These are phyloP conservation scores for Euproctis similis DNA, from an alignment of 2,888 invertebrate genomes.

Conservation along the genomic window DNA sequence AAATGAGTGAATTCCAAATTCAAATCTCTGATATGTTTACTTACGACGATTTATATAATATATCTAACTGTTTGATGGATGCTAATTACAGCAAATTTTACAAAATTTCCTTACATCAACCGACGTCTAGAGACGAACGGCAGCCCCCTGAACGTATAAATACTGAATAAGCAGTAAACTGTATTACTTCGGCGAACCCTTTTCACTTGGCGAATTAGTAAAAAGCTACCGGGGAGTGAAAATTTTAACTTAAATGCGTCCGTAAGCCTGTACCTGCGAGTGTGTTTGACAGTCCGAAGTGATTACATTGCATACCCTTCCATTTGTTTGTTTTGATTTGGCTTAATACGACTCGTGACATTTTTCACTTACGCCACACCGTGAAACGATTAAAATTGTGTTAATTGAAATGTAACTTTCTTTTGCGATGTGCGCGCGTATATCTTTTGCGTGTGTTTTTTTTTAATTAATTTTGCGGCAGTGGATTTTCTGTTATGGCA, in stretches of 20 bases:
- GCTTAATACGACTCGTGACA: conserved; percentile 69
- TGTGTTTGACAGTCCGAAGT: conserved; percentile 73
- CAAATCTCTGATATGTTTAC: no score
- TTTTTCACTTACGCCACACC: conserved; percentile 35
- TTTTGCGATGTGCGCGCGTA: conserved; percentile 10
- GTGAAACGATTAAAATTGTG: conserved; percentile 28
- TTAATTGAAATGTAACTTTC: no score
- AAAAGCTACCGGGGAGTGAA: conserved; percentile 75
- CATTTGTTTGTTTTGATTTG: conserved; percentile 69
- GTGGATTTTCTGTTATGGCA: no score
- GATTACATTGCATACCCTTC: conserved; percentile 68
- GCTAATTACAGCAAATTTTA: conserved; percentile 55
- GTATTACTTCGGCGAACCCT: conserved; percentile 75
- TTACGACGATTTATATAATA: no score
- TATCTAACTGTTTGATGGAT: conserved; percentile 23
- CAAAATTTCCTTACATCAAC: conserved; percentile 60
- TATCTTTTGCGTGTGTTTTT: no score
- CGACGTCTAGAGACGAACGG: conserved; percentile 54
- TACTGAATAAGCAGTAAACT: conserved; percentile 77
- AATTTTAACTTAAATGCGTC: conserved; percentile 73
- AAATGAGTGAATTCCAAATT: no score
- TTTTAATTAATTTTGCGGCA: no score
- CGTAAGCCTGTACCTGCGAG: conserved; percentile 64
- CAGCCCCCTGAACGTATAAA: conserved; percentile 69
- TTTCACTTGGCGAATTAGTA: conserved; percentile 77